Evolutionary conservation across 2,113 vertebrate genomes (phyloP).

Genomic region (Neotoma lepida): DNA sequence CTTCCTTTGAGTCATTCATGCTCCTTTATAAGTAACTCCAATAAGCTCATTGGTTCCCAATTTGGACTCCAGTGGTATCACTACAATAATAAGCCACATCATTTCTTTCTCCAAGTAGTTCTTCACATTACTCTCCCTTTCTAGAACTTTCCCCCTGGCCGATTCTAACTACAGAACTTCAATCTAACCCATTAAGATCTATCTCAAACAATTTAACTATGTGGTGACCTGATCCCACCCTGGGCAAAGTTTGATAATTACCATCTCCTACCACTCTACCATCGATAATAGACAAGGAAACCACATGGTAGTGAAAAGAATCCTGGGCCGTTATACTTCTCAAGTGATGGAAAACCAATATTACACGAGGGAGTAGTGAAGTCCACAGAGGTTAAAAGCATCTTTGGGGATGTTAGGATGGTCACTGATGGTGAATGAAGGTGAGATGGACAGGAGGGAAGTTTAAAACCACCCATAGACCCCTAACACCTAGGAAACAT

Average conservation of each 20-base stretch:
- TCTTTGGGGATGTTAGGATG: fast-evolving
- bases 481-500: background rate
- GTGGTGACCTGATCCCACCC: background rate
- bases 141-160: background rate
- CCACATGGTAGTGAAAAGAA: fast-evolving
- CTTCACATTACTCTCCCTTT: background rate
- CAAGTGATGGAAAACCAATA: background rate
- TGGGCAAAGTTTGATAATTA: background rate
- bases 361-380: background rate
- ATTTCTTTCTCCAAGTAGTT: background rate
- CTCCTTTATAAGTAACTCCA: background rate
- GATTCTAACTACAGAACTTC: background rate
- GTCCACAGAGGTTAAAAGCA: background rate
- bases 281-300: background rate
- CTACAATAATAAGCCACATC: background rate
- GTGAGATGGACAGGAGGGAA: background rate
- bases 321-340: background rate
- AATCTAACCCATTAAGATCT: background rate
- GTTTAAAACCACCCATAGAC: background rate
- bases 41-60: background rate
- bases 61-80: background rate
- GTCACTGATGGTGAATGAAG: background rate
- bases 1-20: background rate
- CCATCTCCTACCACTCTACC: background rate
- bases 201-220: background rate